Conservation (phyloP, 1,140 invertebrate species). For the Drosophila lini region DNA sequence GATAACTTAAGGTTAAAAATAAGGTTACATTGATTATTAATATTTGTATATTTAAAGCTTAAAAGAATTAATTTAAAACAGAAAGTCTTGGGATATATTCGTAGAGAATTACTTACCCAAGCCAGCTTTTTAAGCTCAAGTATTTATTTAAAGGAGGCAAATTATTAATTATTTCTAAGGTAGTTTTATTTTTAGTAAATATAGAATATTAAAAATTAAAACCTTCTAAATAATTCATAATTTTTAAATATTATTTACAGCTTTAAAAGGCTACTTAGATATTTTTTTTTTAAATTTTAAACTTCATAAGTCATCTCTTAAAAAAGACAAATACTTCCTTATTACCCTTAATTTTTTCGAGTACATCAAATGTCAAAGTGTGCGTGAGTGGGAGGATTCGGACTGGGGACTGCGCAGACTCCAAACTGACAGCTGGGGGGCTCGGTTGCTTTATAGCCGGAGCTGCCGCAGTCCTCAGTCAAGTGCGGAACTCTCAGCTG, state of each 20-base stretch:
- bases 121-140: too few species aligned
- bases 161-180: too few species aligned
- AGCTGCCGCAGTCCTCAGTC: conserved; percentile 45
- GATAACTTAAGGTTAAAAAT: not conserved
- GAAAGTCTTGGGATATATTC: too few species aligned
- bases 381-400: not conserved
- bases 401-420: conserved; percentile 50
- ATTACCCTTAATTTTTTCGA: conserved; percentile 14
- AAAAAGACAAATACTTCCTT: not conserved
- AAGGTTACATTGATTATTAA: not conserved
- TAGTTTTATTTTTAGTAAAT: too few species aligned
- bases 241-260: too few species aligned
- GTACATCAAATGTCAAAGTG: conserved; percentile 59
- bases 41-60: not conserved
- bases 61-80: not conserved
- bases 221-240: too few species aligned
- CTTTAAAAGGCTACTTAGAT: too few species aligned
- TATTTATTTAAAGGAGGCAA: too few species aligned
- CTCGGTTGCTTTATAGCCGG: conserved; percentile 15
- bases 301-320: too few species aligned
- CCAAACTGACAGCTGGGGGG: conserved; percentile 33
- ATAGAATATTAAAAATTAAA: too few species aligned
- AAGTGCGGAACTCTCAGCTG: conserved; percentile 82
- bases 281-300: not conserved
- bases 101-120: too few species aligned